Evolutionary conservation across 2,888 invertebrate species (phyloP).

Genomic region (Brachyopa scutellaris): DNA sequence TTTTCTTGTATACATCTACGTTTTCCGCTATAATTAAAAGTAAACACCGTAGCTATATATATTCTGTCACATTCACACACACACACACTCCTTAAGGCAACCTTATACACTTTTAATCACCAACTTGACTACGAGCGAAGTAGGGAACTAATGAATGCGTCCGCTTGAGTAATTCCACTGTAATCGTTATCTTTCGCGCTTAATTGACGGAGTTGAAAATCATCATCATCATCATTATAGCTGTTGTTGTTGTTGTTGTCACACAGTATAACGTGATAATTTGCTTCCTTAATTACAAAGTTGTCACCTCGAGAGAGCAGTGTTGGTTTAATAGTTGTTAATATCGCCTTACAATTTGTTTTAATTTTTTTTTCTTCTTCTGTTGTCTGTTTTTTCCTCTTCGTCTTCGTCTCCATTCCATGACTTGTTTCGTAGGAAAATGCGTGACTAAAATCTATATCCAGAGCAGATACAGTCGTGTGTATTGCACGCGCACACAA

Average conservation of each 20-base stretch:
- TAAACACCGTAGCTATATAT: conserved; percentile 26
- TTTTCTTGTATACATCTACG: not conserved
- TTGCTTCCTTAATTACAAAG: conserved; percentile 61
- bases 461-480: conserved; percentile 8
- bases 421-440: not conserved
- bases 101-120: conserved; percentile 5
- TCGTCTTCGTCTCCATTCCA: not conserved
- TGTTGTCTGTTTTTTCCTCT: not conserved
- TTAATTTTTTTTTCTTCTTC: not conserved
- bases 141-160: conserved; percentile 59
- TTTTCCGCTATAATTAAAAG: conserved; percentile 18
- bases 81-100: not conserved
- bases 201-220: conserved; percentile 62
- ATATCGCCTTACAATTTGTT: conserved; percentile 35
- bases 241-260: conserved; percentile 33
- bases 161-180: conserved; percentile 59
- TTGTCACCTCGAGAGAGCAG: conserved; percentile 41
- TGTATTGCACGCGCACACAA: not conserved
- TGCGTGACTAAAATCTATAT: conserved; percentile 67
- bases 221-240: conserved; percentile 13
- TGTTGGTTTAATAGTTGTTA: conserved; percentile 48
- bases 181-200: conserved; percentile 54
- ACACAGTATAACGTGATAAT: conserved; percentile 51
- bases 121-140: conserved; percentile 35
- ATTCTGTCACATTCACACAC: conserved; percentile 8